These are phyloP conservation scores for Trichacis sp. DNA, from an alignment of 2,888 invertebrate species.

Conservation along the genomic window DNA sequence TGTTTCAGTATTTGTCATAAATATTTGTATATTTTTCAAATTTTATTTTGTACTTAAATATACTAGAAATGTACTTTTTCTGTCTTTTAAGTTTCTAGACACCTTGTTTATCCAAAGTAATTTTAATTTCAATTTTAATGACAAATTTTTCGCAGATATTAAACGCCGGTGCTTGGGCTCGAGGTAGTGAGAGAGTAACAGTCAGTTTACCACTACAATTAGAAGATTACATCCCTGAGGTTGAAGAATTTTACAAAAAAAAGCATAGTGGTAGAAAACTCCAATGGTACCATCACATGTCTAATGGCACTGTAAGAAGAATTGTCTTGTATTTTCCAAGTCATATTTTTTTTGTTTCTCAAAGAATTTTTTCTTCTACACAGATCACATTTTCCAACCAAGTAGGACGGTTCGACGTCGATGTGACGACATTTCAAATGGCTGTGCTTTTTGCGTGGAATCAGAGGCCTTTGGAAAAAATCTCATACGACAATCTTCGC, in stretches of 20 bases:
- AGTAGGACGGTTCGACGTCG: constrained; percentile 94
- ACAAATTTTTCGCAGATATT: constrained; percentile 74
- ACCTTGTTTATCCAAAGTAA: no score
- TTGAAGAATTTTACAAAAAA: constrained; percentile 97
- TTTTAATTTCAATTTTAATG: neutral
- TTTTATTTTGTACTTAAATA: no score
- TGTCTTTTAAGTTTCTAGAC: no score
- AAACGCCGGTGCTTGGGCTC: constrained; percentile 98
- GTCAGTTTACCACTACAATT: constrained; percentile 96
- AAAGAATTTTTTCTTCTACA: constrained; percentile 13
- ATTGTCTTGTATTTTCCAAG: no score
- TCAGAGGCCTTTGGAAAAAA: constrained; percentile 90
- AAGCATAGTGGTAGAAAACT: constrained; percentile 97
- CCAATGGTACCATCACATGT: constrained; percentile 99
- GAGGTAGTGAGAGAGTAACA: constrained; percentile 93
- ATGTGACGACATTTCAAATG: constrained; percentile 99
- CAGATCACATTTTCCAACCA: constrained; percentile 93
- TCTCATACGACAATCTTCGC: constrained; percentile 96
- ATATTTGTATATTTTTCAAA: no score
- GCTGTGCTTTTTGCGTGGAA: constrained; percentile 99
- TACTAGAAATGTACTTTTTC: no score
- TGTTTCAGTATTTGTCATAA: no score
- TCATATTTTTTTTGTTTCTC: constrained; percentile 27
- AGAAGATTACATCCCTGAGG: constrained; percentile 99
- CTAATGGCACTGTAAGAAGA: constrained; percentile 91